Conservation (phyloP, 2,888 invertebrate genomes). For the Dorcus parallelipipedus region DNA sequence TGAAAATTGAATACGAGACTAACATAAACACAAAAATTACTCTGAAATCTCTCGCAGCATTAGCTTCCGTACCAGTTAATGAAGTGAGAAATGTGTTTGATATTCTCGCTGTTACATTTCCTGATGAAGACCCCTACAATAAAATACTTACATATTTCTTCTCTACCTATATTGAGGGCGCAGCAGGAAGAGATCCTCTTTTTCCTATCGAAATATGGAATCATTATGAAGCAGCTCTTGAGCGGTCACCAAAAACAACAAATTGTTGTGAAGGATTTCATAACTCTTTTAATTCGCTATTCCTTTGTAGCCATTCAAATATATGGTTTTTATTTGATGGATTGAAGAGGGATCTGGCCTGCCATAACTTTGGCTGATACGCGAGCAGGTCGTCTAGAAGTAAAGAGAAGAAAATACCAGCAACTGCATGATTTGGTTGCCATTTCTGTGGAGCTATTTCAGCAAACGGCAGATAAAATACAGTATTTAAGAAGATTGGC, state of each 20-base stretch:
- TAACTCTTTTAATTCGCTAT: neutral
- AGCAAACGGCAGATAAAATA: neutral
- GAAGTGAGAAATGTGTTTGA: neutral
- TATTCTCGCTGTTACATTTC: neutral
- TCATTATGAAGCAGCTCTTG: neutral
- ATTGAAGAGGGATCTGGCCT: neutral
- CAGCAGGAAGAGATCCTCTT: neutral
- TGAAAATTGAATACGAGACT: neutral
- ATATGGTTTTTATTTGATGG: neutral
- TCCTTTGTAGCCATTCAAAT: neutral
- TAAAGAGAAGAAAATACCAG: neutral
- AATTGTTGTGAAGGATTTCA: conserved; percentile 2
- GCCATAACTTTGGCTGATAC: neutral
- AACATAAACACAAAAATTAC: neutral
- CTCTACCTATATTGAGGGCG: neutral
- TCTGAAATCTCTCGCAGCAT: neutral
- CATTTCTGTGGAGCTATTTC: neutral
- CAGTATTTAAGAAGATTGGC: neutral
- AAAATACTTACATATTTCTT: neutral
- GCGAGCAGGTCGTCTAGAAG: neutral
- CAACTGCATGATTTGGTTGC: neutral
- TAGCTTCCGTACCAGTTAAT: neutral
- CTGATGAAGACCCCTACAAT: neutral
- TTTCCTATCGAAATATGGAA: neutral
- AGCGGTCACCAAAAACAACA: neutral